Base-by-base conservation (phyloP, 2,797 vertebrate genomes). In the Onychomys torridus region DNA sequence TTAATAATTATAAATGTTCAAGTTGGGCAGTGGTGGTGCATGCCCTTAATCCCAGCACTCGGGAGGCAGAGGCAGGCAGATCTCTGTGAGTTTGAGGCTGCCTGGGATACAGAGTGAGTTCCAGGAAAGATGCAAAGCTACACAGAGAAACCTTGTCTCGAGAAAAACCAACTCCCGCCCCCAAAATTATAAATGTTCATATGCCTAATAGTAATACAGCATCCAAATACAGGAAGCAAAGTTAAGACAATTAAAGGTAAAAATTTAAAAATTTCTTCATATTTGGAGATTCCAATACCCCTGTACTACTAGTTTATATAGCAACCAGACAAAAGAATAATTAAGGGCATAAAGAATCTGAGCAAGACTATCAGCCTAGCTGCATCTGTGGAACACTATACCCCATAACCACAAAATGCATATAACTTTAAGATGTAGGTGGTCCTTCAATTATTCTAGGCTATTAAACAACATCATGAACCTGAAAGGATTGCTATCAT, bases 1-100 rank as follows among this genome's bases (percentile, higher is more conserved):
- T 16, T 73, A 88, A 76, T 90, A 87, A 84, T 92, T 59, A 69
- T 86, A 93, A 84, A 89, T 78, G 9, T 81, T 82, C 65, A 78
- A 52, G 52, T 13, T 13, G 13, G 52, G 52, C 52, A 14, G 52
- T 52, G 52, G 13, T 52, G 52, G 52, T 13, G 4, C 3, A 14
- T 0, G 52, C 52, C 52, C 13, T 14, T 52, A 52, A 52, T 52
- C 13, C 52, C 52, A 14, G 52, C 52, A 52, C 52, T 52, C 52
- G 13, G 52, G 52, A 52, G 52, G 52, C 52, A 52, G 52, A 52
- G 52, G 52, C 52, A 52, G 52, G 52, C 52, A 3, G 52, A 52
- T 52, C 52, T 52, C 52, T 52, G 52, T 52, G 52, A 52, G 52
- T 52, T 52, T 3, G 0, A 52, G 52, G 13, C 52, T 13, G 52